Evolutionary conservation across 2,113 vertebrate species (phyloP), one percentile per base, ranked within the genome.

Genomic region (Dipodomys merriami): DNA sequence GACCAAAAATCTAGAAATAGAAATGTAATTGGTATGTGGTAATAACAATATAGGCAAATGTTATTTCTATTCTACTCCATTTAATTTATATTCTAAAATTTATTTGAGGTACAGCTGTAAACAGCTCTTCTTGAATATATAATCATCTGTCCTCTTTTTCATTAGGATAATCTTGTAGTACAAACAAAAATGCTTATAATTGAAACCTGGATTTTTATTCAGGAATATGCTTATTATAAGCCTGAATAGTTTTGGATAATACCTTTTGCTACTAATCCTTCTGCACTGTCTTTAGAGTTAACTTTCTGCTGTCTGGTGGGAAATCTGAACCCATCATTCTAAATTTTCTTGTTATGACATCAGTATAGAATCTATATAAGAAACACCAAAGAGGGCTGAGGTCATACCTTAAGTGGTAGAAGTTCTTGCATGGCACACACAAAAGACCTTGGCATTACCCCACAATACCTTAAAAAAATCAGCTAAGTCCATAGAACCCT

Each of bases 1-100:
- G 68, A 85, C 18, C 76, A 90, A 29, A 89, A 73, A 81, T 74
- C 46, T 81, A 93, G 33, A 89, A 68, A 88, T 74, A 30, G 77
- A 86, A 76, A 64, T 12, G 49, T 85, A 86, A 44, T 74, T 92
- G 35, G 65, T 44, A 57, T 79, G 20, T 64, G 35, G 46, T 67
- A 68, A 78, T 68, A 73, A 88, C 2, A 83, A 84, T 62, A 89
- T 60, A 90, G 27, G 9, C 27, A 86, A 91, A 44, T 73, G n/a
- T 73, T 44, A 86, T 23, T 69, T 76, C 77, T 82, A 86, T 68
- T 79, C 27, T 62, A 88, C 11, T n/a, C n/a, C 39, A 82, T 16
- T 76, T n/a, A 35, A 78, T 33, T 68, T 35, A 64, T 88, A 44
- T 35, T 60, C 67, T 68, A 67, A 72, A 91, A 33, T 68, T n/a